Percentiles rank a stretch among this genome's conserved stretches.
phyloP scores from a whole-genome alignment of 2,113 vertebrate genomes.

The Myotis lucifugus region DNA sequence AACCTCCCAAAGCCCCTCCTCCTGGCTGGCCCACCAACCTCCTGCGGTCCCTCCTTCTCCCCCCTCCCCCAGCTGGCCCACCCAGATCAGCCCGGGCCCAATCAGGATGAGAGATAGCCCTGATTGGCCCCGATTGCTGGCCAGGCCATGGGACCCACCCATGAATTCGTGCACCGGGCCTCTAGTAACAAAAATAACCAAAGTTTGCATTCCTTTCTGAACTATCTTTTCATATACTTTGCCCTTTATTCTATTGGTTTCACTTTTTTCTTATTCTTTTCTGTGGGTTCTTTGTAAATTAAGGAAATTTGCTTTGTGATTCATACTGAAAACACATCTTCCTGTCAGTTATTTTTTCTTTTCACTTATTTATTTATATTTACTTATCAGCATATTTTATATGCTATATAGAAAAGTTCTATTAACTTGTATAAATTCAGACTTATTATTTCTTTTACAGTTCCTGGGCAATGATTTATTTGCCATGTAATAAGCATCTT shows the following conservation, averaged over 20 bases:
- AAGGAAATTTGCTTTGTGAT: conserved; percentile 61
- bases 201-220: conserved; percentile 55
- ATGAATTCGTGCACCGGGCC: too few species aligned
- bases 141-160: too few species aligned
- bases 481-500: conserved; percentile 13
- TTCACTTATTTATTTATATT: conserved; percentile 25
- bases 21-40: too few species aligned
- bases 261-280: conserved; percentile 30
- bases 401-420: conserved; percentile 23
- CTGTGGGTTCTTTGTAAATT: conserved; percentile 42
- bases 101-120: too few species aligned
- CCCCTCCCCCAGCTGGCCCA: too few species aligned
- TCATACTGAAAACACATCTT: conserved; percentile 44
- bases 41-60: fast-evolving
- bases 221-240: conserved; percentile 61
- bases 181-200: background rate
- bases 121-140: too few species aligned
- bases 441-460: background rate
- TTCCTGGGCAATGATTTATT: background rate
- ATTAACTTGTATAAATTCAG: conserved; percentile 41
- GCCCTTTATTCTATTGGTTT: conserved; percentile 47
- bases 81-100: too few species aligned
- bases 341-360: conserved; percentile 55
- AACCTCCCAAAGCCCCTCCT: too few species aligned
- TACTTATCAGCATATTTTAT: conserved; percentile 47